Conservation (phyloP, 1,140 invertebrate species). For the Wiebesia pumilae region DNA sequence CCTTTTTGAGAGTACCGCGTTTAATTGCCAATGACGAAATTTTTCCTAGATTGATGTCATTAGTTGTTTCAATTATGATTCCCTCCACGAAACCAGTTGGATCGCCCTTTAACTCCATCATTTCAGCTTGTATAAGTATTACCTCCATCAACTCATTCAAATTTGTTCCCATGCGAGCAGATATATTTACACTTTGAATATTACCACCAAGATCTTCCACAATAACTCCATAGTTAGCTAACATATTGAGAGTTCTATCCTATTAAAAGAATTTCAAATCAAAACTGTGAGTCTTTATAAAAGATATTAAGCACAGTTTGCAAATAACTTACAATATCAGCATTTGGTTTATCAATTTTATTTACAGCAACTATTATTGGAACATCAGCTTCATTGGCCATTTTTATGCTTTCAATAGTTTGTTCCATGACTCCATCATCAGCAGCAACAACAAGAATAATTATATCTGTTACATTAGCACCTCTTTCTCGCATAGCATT, state of each 20-base stretch:
- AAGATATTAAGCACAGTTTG: slow-evolving; percentile 42
- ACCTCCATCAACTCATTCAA: slow-evolving; percentile 89
- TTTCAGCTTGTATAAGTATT: slow-evolving; percentile 89
- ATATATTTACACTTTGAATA: slow-evolving; percentile 92
- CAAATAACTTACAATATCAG: slow-evolving; percentile 85
- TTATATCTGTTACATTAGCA: slow-evolving; percentile 94
- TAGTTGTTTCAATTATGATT: slow-evolving; percentile 90
- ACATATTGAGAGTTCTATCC: slow-evolving; percentile 84
- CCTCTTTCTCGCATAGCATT: slow-evolving; percentile 93
- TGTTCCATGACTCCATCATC: slow-evolving; percentile 99
- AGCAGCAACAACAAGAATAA: slow-evolving; percentile 97
- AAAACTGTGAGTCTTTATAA: slow-evolving; percentile 20
- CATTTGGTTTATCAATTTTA: slow-evolving; percentile 96
- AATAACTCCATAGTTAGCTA: slow-evolving; percentile 86
- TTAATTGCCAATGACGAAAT: slow-evolving; percentile 92
- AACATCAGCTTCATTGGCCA: slow-evolving; percentile 86
- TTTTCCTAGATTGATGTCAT: slow-evolving; percentile 86
- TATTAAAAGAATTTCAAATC: slow-evolving; percentile 67
- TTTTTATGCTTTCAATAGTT: slow-evolving; percentile 87
- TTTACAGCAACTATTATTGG: slow-evolving; percentile 99
- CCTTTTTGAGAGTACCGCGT: slow-evolving; percentile 90
- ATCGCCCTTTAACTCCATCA: slow-evolving; percentile 90
- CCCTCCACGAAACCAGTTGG: slow-evolving; percentile 91
- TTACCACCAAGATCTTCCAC: slow-evolving; percentile 95
- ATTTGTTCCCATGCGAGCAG: slow-evolving; percentile 90